Evolutionary conservation across 2,888 invertebrate species (phyloP).

Genomic region (Drosophila yooni): DNA sequence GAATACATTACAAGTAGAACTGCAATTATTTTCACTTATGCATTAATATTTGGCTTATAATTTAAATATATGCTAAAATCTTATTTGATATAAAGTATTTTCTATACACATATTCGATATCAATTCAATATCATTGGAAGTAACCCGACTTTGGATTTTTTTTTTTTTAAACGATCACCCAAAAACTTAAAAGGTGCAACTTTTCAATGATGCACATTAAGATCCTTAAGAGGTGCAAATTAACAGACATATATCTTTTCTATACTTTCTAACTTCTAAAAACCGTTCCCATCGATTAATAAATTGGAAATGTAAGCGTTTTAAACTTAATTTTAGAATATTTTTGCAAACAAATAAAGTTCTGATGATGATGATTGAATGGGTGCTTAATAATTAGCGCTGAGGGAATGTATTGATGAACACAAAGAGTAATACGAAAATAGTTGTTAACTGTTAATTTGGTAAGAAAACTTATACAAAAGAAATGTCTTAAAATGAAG

Average conservation of each 20-base stretch:
- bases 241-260: not conserved
- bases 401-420: conserved; percentile 50
- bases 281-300: not conserved
- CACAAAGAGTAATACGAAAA: conserved; percentile 52
- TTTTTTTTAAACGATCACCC: conserved; percentile 1
- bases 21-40: conserved; percentile 18
- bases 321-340: conserved; percentile 1
- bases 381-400: conserved; percentile 16
- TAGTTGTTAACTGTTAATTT: conserved; percentile 37
- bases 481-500: conserved; percentile 15
- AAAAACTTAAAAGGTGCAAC: not conserved
- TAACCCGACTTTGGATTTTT: conserved; percentile 16
- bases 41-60: conserved; percentile 27
- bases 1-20: conserved; percentile 7
- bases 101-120: conserved; percentile 28
- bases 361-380: not conserved
- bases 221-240: not conserved
- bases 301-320: not conserved
- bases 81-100: conserved; percentile 8
- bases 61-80: conserved; percentile 3
- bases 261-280: not conserved
- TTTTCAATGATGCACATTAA: not conserved
- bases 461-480: conserved; percentile 31
- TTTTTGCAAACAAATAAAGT: not conserved
- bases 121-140: conserved; percentile 22